Conservation (phyloP, 2,797 vertebrate species). For the Podarcis siculus region DNA sequence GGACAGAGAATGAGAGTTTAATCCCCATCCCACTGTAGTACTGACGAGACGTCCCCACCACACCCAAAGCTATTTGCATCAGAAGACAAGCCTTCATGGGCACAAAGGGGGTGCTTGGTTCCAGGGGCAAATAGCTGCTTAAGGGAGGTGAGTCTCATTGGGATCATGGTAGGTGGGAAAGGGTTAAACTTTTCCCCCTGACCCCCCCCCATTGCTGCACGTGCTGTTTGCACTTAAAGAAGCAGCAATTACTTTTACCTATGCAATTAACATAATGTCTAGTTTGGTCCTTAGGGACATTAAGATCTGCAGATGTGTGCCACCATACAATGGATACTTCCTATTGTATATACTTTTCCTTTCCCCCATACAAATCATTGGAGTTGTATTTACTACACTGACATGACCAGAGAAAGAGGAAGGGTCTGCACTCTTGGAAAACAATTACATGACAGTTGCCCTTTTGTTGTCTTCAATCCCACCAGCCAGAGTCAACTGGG, state of each 20-base stretch:
- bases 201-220: not conserved
- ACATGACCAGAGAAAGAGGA: not conserved
- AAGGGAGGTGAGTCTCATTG: not conserved
- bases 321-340: not conserved
- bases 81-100: not conserved
- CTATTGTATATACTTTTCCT: not conserved
- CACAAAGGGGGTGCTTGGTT: not conserved
- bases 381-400: not conserved
- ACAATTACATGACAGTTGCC: conserved; percentile 16
- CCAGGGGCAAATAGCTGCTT: not conserved
- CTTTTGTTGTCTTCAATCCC: conserved; percentile 44
- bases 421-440: not conserved
- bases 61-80: not conserved
- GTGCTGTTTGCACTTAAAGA: not conserved
- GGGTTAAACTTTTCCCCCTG: not conserved
- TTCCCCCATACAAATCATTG: conserved; percentile 35
- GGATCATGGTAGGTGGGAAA: not conserved
- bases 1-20: too few relatives aligned
- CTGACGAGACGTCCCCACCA: too few relatives aligned
- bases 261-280: not conserved
- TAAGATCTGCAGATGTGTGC: not conserved
- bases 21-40: too few relatives aligned
- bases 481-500: conserved; percentile 49
- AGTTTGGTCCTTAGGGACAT: not conserved
- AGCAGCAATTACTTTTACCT: not conserved